Base-by-base conservation (phyloP, 2,113 vertebrate genomes). In the Ranitomeya variabilis region DNA sequence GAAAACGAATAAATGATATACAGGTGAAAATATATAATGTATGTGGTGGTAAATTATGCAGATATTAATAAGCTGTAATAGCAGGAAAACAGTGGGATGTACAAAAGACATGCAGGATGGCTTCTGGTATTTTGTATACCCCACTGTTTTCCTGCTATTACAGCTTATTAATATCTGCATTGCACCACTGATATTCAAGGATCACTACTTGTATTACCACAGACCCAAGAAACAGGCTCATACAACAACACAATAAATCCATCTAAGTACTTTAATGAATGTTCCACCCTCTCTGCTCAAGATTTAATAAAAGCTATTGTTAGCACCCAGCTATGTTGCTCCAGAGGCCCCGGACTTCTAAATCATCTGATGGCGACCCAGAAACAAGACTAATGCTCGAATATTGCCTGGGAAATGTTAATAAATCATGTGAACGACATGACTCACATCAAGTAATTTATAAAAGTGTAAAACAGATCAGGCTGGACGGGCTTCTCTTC, bases 301-400 rank as follows among this genome's bases (percentile, higher is more conserved):
- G 16, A 55, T 78, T 18, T 78, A 78, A 78, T 78, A 77, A 52
- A 77, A 51, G 45, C 74, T 77, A 19, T 77, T 37, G 26, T 16
- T 73, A 31, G 69, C 13, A 73, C 13, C 26, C 37, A 76, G 73
- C 37, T 37, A 76, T 76, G 73, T 78, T 78, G 21, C 55, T 78
- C 26, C 51, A 12, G 76, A 12, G 55, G 21, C 14, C 60, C 55
- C 31, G n/a, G 57, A 80, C 79, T 18, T 31, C 78, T 23, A n/a
- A 55, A 80, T 59, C 55, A 80, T 55, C 9, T 0, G 12, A 54
- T n/a, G 51, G 21, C 14, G 76, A 78, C n/a, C 51, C 11, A 55
- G 76, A 21, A 78, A 23, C 51, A 78, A 52, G 74, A 37, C 18
- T 77, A 59, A 37, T 45, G 19, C 45, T 78, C 54, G 21, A 78